These are phyloP conservation scores for Alviniconcha strummeri DNA, from an alignment of 2,888 invertebrate genomes.

Conservation along the genomic window DNA sequence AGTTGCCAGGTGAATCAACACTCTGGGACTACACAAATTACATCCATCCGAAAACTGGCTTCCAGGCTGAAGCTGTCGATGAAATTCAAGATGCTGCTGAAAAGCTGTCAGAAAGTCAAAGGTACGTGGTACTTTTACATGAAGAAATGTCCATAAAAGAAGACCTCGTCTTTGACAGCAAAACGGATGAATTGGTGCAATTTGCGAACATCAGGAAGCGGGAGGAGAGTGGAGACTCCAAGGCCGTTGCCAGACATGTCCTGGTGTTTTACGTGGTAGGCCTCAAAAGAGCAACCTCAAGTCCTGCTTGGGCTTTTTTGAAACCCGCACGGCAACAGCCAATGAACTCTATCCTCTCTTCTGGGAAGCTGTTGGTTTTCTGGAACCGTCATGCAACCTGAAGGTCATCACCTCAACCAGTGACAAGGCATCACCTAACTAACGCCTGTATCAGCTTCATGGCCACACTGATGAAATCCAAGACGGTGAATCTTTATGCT, in stretches of 20 bases:
- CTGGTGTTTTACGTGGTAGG: conserved; percentile 17
- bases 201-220: background rate
- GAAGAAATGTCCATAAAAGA: conserved; percentile 19
- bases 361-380: background rate
- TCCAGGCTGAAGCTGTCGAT: background rate
- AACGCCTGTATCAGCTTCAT: conserved; percentile 17
- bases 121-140: conserved; percentile 13
- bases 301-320: background rate
- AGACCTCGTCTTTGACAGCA: conserved; percentile 18
- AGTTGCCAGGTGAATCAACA: conserved; percentile 4
- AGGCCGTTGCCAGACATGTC: background rate
- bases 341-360: background rate
- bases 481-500: conserved; percentile 8
- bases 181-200: background rate
- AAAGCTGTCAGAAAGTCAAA: background rate
- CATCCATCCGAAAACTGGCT: background rate
- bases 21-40: conserved; percentile 3
- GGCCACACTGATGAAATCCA: background rate
- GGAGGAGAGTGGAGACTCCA: background rate
- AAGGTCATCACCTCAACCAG: conserved; percentile 16
- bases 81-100: background rate
- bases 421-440: conserved; percentile 19
- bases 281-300: background rate
- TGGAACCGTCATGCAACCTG: background rate
- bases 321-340: background rate